Conservation (phyloP, 2,113 vertebrate genomes). For the Microtus pennsylvanicus region DNA sequence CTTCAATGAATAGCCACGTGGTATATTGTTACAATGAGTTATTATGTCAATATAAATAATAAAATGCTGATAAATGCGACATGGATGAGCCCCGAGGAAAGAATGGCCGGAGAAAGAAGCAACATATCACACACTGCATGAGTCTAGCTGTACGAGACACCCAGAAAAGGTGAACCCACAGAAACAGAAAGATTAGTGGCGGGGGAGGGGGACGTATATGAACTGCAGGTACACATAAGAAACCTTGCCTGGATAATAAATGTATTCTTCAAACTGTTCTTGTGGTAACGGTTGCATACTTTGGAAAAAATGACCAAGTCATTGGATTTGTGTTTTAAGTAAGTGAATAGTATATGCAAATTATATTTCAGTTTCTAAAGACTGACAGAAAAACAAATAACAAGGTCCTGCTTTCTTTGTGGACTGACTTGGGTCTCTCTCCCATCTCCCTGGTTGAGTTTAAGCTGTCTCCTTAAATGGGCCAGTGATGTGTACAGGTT, state of each 20-base stretch:
- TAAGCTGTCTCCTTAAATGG: background rate
- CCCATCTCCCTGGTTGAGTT: background rate
- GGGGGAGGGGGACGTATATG: background rate
- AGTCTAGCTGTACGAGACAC: background rate
- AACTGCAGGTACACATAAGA: background rate
- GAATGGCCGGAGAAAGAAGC: background rate
- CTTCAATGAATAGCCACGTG: too few species aligned
- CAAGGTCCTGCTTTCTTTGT: background rate
- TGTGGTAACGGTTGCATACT: constrained; percentile 27
- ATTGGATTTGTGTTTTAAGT: background rate
- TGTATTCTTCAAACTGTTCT: background rate
- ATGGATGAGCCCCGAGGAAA: background rate
- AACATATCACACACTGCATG: background rate
- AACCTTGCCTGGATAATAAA: background rate
- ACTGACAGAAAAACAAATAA: constrained; percentile 39
- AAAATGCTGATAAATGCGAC: background rate
- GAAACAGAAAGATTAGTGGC: background rate
- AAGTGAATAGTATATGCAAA: background rate
- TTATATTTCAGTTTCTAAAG: background rate
- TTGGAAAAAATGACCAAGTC: constrained; percentile 13
- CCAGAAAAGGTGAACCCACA: constrained; percentile 15
- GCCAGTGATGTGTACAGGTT: background rate
- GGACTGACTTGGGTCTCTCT: background rate
- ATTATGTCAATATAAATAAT: constrained; percentile 29
- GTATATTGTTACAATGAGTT: background rate